A percentile compares a stretch with the other conserved stretches of the same genome.
Evolutionary conservation across 2,888 invertebrate species (phyloP).

Genomic region (Notocelia uddmanniana): DNA sequence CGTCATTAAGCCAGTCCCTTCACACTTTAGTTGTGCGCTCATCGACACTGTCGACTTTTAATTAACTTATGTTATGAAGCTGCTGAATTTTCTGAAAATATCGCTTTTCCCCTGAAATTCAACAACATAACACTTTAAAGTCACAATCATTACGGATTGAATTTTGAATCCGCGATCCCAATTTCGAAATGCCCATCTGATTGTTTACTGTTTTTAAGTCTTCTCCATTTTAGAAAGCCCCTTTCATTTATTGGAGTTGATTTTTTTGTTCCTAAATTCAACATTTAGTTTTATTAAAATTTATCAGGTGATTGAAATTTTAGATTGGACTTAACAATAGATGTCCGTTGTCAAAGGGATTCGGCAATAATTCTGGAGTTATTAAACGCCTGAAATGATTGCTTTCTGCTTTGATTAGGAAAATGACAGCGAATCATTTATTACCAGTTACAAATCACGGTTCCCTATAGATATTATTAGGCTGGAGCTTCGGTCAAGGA

Average conservation of each 20-base stretch:
- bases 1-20: conserved; percentile 37
- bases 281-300: conserved; percentile 27
- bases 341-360: conserved; percentile 10
- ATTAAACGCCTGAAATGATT: conserved; percentile 17
- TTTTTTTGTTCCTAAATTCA: conserved; percentile 31
- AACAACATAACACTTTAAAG: not conserved
- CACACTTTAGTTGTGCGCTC: conserved; percentile 27
- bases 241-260: conserved; percentile 1
- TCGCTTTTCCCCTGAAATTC: not conserved
- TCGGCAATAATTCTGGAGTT: not conserved
- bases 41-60: conserved; percentile 38
- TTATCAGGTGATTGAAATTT: conserved; percentile 25
- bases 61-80: conserved; percentile 40
- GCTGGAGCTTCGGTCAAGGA: not conserved
- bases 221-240: conserved; percentile 18
- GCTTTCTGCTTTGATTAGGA: conserved; percentile 8
- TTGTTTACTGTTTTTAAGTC: conserved; percentile 36
- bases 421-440: not conserved
- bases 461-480: not conserved
- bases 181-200: conserved; percentile 30
- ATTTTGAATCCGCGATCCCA: conserved; percentile 3
- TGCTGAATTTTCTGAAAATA: conserved; percentile 7
- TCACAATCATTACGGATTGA: not conserved
- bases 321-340: conserved; percentile 11
- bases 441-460: not conserved